Base-by-base conservation (phyloP, 2,888 invertebrate genomes). In the Lymantria monacha region DNA sequence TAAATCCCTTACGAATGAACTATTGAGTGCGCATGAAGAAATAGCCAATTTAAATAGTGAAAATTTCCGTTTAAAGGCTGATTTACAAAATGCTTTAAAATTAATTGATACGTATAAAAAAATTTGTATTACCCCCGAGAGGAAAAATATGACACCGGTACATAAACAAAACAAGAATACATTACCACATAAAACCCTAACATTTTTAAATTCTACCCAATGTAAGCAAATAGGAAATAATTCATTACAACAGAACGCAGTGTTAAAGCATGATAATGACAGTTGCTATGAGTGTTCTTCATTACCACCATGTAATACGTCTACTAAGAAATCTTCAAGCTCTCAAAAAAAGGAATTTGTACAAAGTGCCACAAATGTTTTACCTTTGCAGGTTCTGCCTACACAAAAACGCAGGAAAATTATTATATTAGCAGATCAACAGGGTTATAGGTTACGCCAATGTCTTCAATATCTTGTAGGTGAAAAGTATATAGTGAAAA, bases 11-110 rank as follows among this genome's bases (percentile, higher is more conserved):
- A 42, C 10, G 5, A 42, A 8, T 3, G 30, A 42, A 41, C 10
- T 41, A 41, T 14, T 41, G 42, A 42, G 42, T 12, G 42, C 42
- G 3, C 42, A 42, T 42, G n/a, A 42, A 42, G 42, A 42, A 12
- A 30, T 42, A 30, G 30, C 30, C 5, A 42, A 42, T 12, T 30
- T 42, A 42, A 42, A 30, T 30, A 42, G 11, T n/a, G 42, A 42
- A 42, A 42, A 42, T 12, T 30, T n/a, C n/a, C 30, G 30, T 9
- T 30, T 42, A 42, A 42, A 42, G 8, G n/a, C 42, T n/a, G 42
- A 42, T 5, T 30, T 42, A 12, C 30, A 30, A n/a, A 42, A n/a
- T 30, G 22, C 42, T 7, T 5, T 30, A 11, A 42, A 42, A 30
- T n/a, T 14, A n/a, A 11, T 30, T 30, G 30, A 30, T 1, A 42